Evolutionary conservation across 1,140 invertebrate genomes (phyloP).

Genomic region (Bombus sylvicola): DNA sequence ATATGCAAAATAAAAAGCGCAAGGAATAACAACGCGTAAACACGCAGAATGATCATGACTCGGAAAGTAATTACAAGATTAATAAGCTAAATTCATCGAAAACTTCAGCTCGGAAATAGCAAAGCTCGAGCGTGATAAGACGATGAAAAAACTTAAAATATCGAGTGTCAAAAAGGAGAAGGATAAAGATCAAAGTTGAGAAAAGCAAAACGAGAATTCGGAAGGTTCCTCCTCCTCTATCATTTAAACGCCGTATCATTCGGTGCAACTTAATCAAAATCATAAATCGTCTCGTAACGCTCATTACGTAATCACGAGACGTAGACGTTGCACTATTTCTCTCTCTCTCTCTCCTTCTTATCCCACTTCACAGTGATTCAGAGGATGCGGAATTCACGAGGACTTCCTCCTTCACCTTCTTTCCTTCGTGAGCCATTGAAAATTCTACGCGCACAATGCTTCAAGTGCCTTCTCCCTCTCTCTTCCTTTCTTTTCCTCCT

Average conservation of each 20-base stretch:
- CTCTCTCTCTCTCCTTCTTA: neutral
- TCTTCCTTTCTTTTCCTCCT: neutral
- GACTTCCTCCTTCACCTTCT: neutral
- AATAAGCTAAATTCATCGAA: too few relatives aligned
- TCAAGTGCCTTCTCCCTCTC: neutral
- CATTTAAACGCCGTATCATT: neutral
- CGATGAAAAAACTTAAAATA: too few relatives aligned
- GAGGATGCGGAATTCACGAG: neutral
- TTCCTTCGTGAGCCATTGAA: neutral
- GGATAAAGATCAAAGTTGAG: too few relatives aligned
- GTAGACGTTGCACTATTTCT: neutral
- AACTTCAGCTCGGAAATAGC: too few relatives aligned
- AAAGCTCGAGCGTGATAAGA: too few relatives aligned
- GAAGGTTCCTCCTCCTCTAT: too few relatives aligned
- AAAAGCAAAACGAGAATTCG: too few relatives aligned
- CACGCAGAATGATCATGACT: neutral
- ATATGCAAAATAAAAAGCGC: neutral
- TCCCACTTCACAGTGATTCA: neutral
- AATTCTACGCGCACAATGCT: conserved; percentile 14
- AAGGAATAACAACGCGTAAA: neutral
- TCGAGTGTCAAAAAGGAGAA: too few relatives aligned
- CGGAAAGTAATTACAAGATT: neutral
- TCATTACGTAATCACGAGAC: neutral
- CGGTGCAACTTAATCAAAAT: neutral
- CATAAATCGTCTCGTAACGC: neutral